phyloP scores from a whole-genome alignment of 2,888 invertebrate species.

The Copidosoma aretas region DNA sequence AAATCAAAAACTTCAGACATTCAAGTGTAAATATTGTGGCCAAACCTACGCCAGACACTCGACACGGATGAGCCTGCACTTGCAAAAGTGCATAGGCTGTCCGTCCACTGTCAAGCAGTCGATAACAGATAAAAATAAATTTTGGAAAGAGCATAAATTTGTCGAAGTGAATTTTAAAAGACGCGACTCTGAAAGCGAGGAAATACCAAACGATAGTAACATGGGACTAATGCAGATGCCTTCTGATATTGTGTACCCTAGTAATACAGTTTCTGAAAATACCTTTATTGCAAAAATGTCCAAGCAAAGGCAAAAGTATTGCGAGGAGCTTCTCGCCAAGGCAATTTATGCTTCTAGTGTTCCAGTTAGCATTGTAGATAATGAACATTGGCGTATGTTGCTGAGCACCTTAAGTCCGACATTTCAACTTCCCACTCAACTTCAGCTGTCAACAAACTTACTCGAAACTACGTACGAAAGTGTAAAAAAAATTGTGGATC shows the following conservation, averaged over 20 bases:
- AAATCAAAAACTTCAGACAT: conserved; percentile 40
- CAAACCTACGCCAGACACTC: conserved; percentile 40
- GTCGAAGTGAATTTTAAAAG: conserved; percentile 26
- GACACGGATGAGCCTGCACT: conserved; percentile 40
- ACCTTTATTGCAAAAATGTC: conserved; percentile 40
- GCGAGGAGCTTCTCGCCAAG: conserved; percentile 42
- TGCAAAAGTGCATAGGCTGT: conserved; percentile 40
- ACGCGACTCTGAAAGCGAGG: conserved; percentile 32
- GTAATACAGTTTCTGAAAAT: conserved; percentile 28
- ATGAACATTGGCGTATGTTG: conserved; percentile 41
- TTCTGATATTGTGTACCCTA: conserved; percentile 23
- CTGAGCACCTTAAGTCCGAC: conserved; percentile 40
- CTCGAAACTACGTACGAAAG: conserved; percentile 39
- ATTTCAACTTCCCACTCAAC: conserved; percentile 41
- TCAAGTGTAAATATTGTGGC: conserved; percentile 41
- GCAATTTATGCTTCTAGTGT: conserved; percentile 43
- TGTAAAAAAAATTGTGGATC: conserved; percentile 39
- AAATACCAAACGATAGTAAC: conserved; percentile 21
- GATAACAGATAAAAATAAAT: conserved; percentile 24
- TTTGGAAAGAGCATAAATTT: conserved; percentile 13
- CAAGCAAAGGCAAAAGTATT: conserved; percentile 41
- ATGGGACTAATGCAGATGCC: conserved; percentile 14
- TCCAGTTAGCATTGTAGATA: conserved; percentile 41
- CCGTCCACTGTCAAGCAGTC: conserved; percentile 36
- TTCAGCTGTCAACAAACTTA: conserved; percentile 35